Base-by-base conservation (phyloP, 2,888 invertebrate genomes). In the Eledone cirrhosa region DNA sequence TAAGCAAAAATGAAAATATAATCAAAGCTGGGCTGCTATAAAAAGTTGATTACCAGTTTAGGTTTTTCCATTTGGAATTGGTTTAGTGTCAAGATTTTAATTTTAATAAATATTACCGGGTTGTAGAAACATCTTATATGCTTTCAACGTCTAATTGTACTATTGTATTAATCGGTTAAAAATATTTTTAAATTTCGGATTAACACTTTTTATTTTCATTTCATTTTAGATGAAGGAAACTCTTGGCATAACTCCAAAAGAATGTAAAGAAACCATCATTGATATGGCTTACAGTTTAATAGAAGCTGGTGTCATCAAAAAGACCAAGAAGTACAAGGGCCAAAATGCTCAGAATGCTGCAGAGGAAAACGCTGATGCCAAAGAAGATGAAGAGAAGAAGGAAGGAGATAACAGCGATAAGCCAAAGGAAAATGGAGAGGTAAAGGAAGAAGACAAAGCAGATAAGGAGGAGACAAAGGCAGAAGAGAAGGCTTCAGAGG, bases 201-300 rank as follows among this genome's bases (percentile, higher is more conserved):
- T 76, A 14, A 27, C 24, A 2, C 11, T 76, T 48, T 48, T 3
- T 19, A 0, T 76, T 8, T 76, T 78, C 19, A 33, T 67, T 75
- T 33, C 8, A 63, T 82, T 84, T 29, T 84, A 92, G 91, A 91
- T 92, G 90, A 89, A 88, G 82, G 89, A 91, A 29, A 88, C 91
- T 5, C 88, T 92, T 27, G 91, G 89, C 13, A 89, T 92, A 59
- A 88, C 91, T 41, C 91, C 92, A 75, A 86, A 87, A 24, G 90
- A 91, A 74, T 82, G 90, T 14, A 90, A 91, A 75, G 88, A 90
- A 67, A 91, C 92, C 7, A 81, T 93, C 33, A 85, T 92, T 78
- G 92, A 92, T 80, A 92, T 92, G 91, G 92, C 90, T 19, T 91
- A 92, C 85, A 90, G 90, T 77, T 86, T 92, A 81, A 92, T 92